Evolutionary conservation across 2,797 vertebrate genomes (phyloP).

Genomic region (Enteromius argenteus): DNA sequence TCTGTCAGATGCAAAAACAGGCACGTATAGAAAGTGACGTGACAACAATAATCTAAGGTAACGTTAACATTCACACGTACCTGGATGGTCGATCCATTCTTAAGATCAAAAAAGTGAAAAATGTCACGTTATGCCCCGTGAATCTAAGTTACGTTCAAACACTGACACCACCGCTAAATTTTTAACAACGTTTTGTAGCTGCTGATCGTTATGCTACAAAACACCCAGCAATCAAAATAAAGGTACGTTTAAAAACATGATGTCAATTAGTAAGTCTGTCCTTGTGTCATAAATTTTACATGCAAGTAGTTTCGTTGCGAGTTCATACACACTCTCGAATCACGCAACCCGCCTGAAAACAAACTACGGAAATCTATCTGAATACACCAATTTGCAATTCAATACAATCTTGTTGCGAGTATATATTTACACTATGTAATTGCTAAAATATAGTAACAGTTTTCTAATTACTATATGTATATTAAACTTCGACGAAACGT

Average conservation of each 20-base stretch:
- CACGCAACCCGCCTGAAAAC: slow-evolving; percentile 74
- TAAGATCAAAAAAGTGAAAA: neutral
- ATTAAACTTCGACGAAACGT: neutral
- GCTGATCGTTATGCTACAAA: neutral
- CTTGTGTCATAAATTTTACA: neutral
- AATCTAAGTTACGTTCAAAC: neutral
- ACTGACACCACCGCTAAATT: neutral
- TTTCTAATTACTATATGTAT: neutral
- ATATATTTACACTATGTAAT: neutral
- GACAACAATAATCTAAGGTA: neutral
- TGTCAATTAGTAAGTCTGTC: neutral
- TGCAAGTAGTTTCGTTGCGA: neutral
- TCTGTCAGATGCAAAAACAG: slow-evolving; percentile 28
- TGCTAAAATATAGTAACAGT: neutral
- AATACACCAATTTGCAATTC: slow-evolving; percentile 60
- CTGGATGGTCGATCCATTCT: slow-evolving; percentile 78
- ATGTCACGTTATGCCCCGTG: neutral
- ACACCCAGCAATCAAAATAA: neutral
- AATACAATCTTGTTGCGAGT: neutral
- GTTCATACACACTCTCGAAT: neutral
- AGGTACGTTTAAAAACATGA: neutral
- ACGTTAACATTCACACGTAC: slow-evolving; percentile 60
- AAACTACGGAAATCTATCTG: slow-evolving; percentile 59
- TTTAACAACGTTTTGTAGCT: neutral
- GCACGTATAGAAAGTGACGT: neutral